Base-by-base conservation (phyloP, 2,113 vertebrate species). In the Todiramphus saurophagus region DNA sequence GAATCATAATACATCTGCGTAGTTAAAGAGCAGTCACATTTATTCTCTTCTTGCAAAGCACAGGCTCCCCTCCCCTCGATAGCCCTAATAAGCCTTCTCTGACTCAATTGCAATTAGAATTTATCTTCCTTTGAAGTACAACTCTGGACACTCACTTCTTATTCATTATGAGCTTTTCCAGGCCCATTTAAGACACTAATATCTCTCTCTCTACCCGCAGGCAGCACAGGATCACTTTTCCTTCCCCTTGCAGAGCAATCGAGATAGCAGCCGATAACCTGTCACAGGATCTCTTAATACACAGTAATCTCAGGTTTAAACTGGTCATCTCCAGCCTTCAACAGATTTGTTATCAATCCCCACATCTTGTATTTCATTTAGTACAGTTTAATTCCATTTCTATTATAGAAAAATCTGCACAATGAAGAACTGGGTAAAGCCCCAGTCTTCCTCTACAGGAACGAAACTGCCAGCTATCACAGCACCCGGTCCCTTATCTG, bases 111-210 rank as follows among this genome's bases (percentile, higher is more conserved):
- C 91, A 87, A 92, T 96, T 93, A 90, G 56, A 92, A 94, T 97
- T 96, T 94, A 97, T 96, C 96, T 96, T 92, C 81, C 87, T 96
- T 95, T 94, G 93, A 96, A 96, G 94, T 79, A 91, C 89, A 91
- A 76, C 91, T 96, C 95, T 96, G 93, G 77, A 89, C 58, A 53
- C 74, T 95, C 93, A 58, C 83, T 94, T 81, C 83, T 95, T 89
- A 94, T 94, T 97, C 96, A 96, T 96, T 95, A 96, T 78, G 91
- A 93, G 96, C 91, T 69, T 96, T 96, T 72, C 93, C 95, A 96
- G 93, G 80, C 91, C 89, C 91, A 60, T 92, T 96, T 94, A 95
- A 84, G 56, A 92, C 91, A 68, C 39, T 87, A 78, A 74, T 76
- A 33, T 94, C 13, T 62, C 60, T 43, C 73, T 77, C 51, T 76